Percentiles rank a stretch among this genome's conserved stretches.
These are phyloP conservation scores for Pangasianodon gigas DNA, from an alignment of 2,113 vertebrate species.

Conservation along the genomic window DNA sequence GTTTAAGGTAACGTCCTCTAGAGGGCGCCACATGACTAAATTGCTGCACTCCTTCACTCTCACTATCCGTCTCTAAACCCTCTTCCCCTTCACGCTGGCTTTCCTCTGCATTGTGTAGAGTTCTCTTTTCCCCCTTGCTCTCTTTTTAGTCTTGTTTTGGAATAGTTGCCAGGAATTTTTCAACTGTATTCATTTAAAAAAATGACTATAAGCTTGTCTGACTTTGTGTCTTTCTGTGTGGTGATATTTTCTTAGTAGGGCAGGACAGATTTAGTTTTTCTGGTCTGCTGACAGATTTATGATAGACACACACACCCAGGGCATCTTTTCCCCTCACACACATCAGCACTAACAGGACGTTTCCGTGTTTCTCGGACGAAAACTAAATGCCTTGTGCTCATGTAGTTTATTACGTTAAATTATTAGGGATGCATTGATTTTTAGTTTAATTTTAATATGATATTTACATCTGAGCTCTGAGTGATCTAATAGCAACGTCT, in stretches of 20 bases:
- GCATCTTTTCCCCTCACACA: neutral
- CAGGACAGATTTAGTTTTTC: neutral
- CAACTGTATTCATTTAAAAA: neutral
- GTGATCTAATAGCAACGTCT: too few relatives aligned
- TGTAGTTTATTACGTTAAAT: neutral
- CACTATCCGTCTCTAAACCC: neutral
- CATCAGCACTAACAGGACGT: neutral
- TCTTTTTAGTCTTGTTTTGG: neutral
- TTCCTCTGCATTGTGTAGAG: neutral
- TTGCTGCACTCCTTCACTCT: neutral
- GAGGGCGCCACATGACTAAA: slow-evolving; percentile 45
- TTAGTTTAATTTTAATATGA: neutral
- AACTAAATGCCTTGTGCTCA: neutral
- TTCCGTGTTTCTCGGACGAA: neutral
- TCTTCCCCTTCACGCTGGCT: neutral
- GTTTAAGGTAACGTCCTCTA: slow-evolving; percentile 2
- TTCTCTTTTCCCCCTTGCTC: neutral
- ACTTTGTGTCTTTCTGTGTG: neutral
- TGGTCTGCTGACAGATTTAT: slow-evolving; percentile 1
- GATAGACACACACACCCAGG: neutral
- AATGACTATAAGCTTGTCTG: neutral
- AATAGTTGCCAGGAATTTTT: neutral
- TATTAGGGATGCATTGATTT: neutral
- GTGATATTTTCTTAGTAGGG: neutral
- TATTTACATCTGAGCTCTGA: neutral